A percentile compares a stretch with the other conserved stretches of the same genome.
phyloP scores from a whole-genome alignment of 1,140 invertebrate genomes.

The fruit fly (Drosophila melanogaster) region DNA sequence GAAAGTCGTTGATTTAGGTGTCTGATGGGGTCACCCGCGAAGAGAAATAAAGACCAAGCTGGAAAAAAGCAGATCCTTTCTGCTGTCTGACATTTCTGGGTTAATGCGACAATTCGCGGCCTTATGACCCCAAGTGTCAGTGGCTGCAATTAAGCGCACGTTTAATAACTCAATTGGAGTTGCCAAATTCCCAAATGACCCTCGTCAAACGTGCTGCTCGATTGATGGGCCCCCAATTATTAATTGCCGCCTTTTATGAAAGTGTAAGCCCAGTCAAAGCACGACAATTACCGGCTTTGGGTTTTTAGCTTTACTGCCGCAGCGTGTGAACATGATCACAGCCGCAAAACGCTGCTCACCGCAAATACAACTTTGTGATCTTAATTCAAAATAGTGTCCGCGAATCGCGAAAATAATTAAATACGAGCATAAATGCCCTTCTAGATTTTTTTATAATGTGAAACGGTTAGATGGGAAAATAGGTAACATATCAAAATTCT shows the following conservation, averaged over 20 bases:
- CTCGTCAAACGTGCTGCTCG: slow-evolving; percentile 52
- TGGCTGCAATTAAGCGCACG: slow-evolving; percentile 63
- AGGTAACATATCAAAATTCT: too few relatives aligned
- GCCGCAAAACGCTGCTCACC: slow-evolving; percentile 61
- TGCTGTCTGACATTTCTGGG: slow-evolving; percentile 73
- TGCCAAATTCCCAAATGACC: slow-evolving; percentile 31
- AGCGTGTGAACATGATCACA: slow-evolving; percentile 68
- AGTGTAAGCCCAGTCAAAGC: slow-evolving; percentile 50
- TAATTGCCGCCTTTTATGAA: slow-evolving; percentile 69
- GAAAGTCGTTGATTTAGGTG: slow-evolving; percentile 65
- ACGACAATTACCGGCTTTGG: slow-evolving; percentile 31
- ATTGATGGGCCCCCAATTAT: slow-evolving; percentile 49
- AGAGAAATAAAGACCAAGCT: slow-evolving; percentile 30
- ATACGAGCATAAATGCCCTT: not conserved
- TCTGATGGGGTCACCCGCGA: slow-evolving; percentile 55
- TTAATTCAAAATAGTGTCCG: slow-evolving; percentile 54
- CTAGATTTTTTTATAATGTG: not conserved
- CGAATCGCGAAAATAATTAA: not conserved
- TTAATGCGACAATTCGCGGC: slow-evolving; percentile 65
- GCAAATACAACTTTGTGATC: slow-evolving; percentile 59
- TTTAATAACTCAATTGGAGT: slow-evolving; percentile 77
- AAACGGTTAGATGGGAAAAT: too few relatives aligned
- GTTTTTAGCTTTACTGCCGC: slow-evolving; percentile 10
- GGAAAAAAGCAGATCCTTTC: slow-evolving; percentile 45
- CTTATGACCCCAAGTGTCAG: slow-evolving; percentile 29